phyloP scores from a whole-genome alignment of 2,888 invertebrate genomes.

The Bugulina stolonifera region DNA sequence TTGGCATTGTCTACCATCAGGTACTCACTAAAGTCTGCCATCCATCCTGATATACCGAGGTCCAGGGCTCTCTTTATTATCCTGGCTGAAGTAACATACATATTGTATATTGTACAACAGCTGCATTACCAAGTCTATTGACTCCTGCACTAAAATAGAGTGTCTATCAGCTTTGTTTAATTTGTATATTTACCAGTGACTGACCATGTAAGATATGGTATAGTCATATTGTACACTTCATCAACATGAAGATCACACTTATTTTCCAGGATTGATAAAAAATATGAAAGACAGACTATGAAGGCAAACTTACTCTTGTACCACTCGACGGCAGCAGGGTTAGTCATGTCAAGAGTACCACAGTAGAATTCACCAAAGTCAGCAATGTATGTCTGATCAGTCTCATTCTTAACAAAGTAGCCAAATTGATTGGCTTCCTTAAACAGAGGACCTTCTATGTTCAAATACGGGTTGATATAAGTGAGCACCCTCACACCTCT shows the following conservation, averaged over 20 bases:
- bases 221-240: too few relatives aligned
- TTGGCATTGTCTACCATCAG: conserved; percentile 37
- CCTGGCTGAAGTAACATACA: too few relatives aligned
- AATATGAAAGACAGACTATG: too few relatives aligned
- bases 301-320: conserved; percentile 37
- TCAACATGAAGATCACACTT: too few relatives aligned
- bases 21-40: conserved; percentile 49
- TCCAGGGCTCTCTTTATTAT: conserved; percentile 42
- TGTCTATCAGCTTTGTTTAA: too few relatives aligned
- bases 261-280: too few relatives aligned
- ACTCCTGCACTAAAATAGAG: too few relatives aligned
- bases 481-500: conserved; percentile 37
- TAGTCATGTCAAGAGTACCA: conserved; percentile 43
- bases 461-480: conserved; percentile 44
- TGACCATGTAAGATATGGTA: too few relatives aligned
- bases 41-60: conserved; percentile 46
- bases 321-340: conserved; percentile 39
- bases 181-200: too few relatives aligned
- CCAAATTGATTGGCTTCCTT: conserved; percentile 34
- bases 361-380: conserved; percentile 42
- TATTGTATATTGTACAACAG: too few relatives aligned
- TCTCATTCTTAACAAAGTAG: conserved; percentile 38
- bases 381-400: conserved; percentile 34
- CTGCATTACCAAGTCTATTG: too few relatives aligned
- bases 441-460: conserved; percentile 36